phyloP scores from a whole-genome alignment of 2,888 invertebrate genomes.

The Drosophila rubida region DNA sequence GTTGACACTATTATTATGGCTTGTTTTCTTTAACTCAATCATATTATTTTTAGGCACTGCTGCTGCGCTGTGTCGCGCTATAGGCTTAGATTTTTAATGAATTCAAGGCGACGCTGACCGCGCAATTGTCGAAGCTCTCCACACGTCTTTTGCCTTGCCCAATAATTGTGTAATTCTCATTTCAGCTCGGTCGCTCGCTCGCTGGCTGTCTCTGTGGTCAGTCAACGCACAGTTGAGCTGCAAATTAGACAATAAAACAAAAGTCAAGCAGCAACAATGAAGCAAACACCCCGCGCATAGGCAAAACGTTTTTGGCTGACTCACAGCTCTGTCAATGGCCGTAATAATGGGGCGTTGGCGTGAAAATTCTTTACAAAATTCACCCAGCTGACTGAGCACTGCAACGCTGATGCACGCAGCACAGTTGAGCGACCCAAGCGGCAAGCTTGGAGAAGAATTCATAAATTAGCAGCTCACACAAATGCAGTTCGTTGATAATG shows the following conservation, averaged over 20 bases:
- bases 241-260: conserved; percentile 66
- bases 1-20: background rate
- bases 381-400: conserved; percentile 37
- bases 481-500: conserved; percentile 36
- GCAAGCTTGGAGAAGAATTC: no score
- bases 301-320: conserved; percentile 32
- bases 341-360: conserved; percentile 72
- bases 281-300: conserved; percentile 13
- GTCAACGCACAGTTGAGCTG: conserved; percentile 43
- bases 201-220: conserved; percentile 31
- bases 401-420: background rate
- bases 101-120: conserved; percentile 63
- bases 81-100: conserved; percentile 81
- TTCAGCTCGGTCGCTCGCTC: conserved; percentile 21
- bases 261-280: conserved; percentile 34
- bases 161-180: conserved; percentile 78
- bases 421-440: conserved; percentile 54
- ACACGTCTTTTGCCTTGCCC: conserved; percentile 52
- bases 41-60: conserved; percentile 29
- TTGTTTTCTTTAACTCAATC: conserved; percentile 18
- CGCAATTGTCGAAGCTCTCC: conserved; percentile 39
- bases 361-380: conserved; percentile 73
- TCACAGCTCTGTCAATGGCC: conserved; percentile 49
- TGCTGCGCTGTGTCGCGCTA: conserved; percentile 39
- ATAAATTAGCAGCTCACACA: conserved; percentile 36